These are phyloP conservation scores for Pseudococcus jackbeardsleyi DNA, from an alignment of 2,888 invertebrate genomes.

Conservation along the genomic window DNA sequence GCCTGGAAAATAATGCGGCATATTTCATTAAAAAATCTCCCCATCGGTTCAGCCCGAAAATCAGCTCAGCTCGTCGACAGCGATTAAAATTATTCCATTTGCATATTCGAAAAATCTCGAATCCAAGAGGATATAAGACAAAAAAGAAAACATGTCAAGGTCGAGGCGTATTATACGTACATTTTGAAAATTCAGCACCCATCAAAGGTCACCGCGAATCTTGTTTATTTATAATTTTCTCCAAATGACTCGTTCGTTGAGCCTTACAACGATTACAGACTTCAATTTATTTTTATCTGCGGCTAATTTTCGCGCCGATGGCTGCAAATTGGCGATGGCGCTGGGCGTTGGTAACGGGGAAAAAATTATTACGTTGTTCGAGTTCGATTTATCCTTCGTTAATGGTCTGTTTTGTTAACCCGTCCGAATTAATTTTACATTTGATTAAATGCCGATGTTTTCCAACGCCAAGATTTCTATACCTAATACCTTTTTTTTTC, in stretches of 20 bases:
- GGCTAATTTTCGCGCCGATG: slow-evolving; percentile 25
- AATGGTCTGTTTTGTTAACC: slow-evolving; percentile 23
- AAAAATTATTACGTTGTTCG: slow-evolving; percentile 31
- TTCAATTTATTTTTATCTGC: slow-evolving; percentile 17
- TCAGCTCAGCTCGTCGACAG: not conserved
- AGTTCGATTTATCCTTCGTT: slow-evolving; percentile 30
- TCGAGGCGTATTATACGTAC: not conserved
- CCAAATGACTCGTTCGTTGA: slow-evolving; percentile 27
- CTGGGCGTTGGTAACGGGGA: not conserved
- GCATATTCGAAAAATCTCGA: not conserved
- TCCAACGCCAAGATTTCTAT: slow-evolving; percentile 4
- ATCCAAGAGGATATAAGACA: not conserved
- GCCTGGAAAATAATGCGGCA: not conserved
- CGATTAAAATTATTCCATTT: not conserved
- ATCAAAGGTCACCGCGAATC: not conserved
- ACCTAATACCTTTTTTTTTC: not conserved
- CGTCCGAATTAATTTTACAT: slow-evolving; percentile 42
- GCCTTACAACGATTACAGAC: slow-evolving; percentile 8
- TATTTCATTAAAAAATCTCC: not conserved
- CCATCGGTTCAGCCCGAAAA: not conserved
- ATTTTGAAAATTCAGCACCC: not conserved
- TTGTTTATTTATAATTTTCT: slow-evolving; percentile 39
- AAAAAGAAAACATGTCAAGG: not conserved
- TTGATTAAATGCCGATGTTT: slow-evolving; percentile 33
- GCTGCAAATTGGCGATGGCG: slow-evolving; percentile 1